Conservation (phyloP, 2,113 vertebrate species). For the Equus przewalskii region DNA sequence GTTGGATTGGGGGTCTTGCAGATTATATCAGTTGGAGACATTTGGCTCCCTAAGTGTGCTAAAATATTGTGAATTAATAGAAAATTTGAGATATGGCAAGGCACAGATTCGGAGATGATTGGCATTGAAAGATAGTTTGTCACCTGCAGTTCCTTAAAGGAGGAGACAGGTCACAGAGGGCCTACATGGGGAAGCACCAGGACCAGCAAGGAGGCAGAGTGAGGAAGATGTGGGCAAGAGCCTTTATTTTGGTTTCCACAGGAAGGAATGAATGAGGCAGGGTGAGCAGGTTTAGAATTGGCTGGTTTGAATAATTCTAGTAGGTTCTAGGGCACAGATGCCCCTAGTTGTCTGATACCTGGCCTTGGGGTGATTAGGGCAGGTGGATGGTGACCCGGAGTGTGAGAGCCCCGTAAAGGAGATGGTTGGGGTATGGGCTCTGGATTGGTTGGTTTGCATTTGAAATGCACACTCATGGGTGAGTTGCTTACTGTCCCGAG, state of each 20-base stretch:
- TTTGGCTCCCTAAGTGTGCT: background rate
- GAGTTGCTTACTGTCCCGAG: background rate
- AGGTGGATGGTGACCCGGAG: background rate
- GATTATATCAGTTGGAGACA: background rate
- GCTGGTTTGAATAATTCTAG: too few species aligned
- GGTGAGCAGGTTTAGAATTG: background rate
- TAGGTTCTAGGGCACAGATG: background rate
- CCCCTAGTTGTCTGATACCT: background rate
- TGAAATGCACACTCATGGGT: background rate
- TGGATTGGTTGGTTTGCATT: background rate
- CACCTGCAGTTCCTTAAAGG: too few species aligned
- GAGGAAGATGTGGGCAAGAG: background rate
- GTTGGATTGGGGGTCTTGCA: background rate
- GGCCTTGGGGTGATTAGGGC: background rate
- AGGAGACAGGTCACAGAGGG: too few species aligned
- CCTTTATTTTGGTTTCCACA: background rate
- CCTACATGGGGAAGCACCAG: accelerated
- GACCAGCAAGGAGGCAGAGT: background rate
- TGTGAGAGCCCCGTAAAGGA: background rate
- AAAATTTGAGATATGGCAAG: background rate
- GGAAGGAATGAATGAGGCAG: background rate
- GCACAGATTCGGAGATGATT: background rate
- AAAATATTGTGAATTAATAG: background rate
- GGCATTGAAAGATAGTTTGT: background rate
- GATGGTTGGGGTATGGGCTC: background rate